A percentile compares a stretch with the other conserved stretches of the same genome.
These are phyloP conservation scores for Vanessa tameamea DNA, from an alignment of 1,140 invertebrate species.

Conservation along the genomic window DNA sequence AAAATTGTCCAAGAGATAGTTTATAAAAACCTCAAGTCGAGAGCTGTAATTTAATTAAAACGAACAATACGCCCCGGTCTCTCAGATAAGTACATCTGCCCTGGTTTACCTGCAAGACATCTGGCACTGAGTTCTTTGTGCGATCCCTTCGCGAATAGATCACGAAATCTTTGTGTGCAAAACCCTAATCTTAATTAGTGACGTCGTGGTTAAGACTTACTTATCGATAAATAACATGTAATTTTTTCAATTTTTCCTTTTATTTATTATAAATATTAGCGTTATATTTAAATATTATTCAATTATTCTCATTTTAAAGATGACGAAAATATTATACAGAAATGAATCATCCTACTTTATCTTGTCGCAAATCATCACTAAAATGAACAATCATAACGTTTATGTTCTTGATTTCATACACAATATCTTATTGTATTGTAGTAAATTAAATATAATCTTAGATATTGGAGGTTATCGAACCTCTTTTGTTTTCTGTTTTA, in stretches of 20 bases:
- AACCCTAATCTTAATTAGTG: conserved; percentile 59
- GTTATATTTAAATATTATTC: too few species aligned
- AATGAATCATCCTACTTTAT: not conserved
- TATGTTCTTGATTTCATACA: not conserved
- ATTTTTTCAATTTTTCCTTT: too few species aligned
- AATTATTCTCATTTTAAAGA: too few species aligned
- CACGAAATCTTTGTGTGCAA: conserved; percentile 53
- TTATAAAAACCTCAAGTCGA: not conserved
- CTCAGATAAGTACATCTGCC: conserved; percentile 60
- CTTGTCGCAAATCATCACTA: not conserved
- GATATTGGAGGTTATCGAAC: conserved; percentile 33
- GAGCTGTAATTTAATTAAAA: conserved; percentile 68
- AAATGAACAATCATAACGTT: not conserved
- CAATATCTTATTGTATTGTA: conserved; percentile 16
- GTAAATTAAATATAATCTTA: conserved; percentile 22
- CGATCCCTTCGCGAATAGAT: conserved; percentile 63
- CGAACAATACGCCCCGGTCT: conserved; percentile 48
- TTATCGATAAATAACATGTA: conserved; percentile 32
- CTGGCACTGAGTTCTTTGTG: conserved; percentile 57
- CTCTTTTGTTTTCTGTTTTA: conserved; percentile 27
- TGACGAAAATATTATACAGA: not conserved
- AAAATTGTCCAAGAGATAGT: not conserved
- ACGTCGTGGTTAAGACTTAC: conserved; percentile 31
- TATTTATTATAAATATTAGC: not conserved
- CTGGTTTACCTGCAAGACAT: conserved; percentile 69